phyloP scores from a whole-genome alignment of 2,888 invertebrate species.

The Dioctria rufipes region DNA sequence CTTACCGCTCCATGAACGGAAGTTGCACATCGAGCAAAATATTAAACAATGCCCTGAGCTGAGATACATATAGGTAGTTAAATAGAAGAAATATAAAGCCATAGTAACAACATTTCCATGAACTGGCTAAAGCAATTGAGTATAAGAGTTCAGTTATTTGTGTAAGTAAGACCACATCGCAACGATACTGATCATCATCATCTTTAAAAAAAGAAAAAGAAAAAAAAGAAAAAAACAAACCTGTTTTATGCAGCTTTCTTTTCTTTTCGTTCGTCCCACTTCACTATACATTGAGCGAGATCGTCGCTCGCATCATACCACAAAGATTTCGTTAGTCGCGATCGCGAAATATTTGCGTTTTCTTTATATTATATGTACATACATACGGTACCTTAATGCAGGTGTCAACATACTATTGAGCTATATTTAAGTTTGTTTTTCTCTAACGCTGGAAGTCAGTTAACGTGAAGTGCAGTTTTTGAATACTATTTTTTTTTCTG shows the following conservation, averaged over 20 bases:
- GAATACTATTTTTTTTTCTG: conserved; percentile 6
- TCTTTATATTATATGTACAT: background rate
- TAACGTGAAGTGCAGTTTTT: conserved; percentile 10
- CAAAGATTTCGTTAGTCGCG: conserved; percentile 38
- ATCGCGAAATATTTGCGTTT: conserved; percentile 23
- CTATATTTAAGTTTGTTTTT: conserved; percentile 43
- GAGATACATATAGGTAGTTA: no score
- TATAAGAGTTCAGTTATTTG: conserved; percentile 24
- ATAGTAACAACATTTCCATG: conserved; percentile 12
- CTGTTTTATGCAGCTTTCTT: conserved; percentile 41
- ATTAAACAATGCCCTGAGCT: background rate
- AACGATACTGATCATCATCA: conserved; percentile 19
- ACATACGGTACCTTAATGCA: conserved; percentile 32
- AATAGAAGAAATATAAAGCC: no score
- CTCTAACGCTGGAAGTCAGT: conserved; percentile 15
- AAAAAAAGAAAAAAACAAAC: conserved; percentile 3
- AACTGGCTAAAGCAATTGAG: conserved; percentile 40
- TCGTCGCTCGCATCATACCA: background rate
- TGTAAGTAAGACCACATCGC: conserved; percentile 28
- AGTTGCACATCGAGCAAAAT: conserved; percentile 10
- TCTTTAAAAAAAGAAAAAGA: no score
- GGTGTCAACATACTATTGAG: conserved; percentile 30
- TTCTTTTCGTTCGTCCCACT: conserved; percentile 51
- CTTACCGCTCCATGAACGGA: conserved; percentile 36
- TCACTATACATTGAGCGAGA: conserved; percentile 5